Conservation (phyloP, 2,797 vertebrate species). For the Enteromius thamalakanensis region DNA sequence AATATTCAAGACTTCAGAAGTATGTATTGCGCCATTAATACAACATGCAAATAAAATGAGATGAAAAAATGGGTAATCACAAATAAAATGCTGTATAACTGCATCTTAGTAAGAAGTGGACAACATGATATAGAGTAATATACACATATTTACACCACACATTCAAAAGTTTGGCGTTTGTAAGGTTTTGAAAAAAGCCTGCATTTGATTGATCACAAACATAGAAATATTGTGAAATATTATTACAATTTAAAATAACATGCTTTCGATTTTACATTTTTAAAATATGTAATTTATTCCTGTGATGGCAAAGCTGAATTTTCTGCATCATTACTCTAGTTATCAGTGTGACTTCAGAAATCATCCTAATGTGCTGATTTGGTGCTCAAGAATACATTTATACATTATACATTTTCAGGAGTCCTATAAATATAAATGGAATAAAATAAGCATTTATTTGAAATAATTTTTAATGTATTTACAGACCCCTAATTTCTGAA, state of each 20-base stretch:
- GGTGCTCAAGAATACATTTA: not conserved
- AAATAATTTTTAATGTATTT: not conserved
- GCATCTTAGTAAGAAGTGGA: not conserved
- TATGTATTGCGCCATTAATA: not conserved
- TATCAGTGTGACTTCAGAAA: not conserved
- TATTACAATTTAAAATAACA: not conserved
- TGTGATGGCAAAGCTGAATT: not conserved
- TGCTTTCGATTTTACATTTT: not conserved
- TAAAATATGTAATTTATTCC: not conserved
- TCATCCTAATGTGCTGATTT: too few relatives aligned
- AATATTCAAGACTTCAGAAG: not conserved
- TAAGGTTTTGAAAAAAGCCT: not conserved
- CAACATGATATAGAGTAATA: conserved; percentile 1
- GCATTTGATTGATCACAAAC: conserved; percentile 2
- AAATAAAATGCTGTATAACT: not conserved
- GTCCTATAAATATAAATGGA: too few relatives aligned
- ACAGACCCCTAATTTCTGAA: not conserved
- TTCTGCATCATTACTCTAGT: not conserved
- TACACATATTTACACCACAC: not conserved
- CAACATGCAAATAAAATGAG: not conserved
- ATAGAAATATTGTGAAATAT: not conserved
- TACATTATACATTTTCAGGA: not conserved
- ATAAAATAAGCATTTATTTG: not conserved
- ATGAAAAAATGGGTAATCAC: not conserved
- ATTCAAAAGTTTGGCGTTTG: not conserved